Evolutionary conservation across 1,140 invertebrate genomes (phyloP), one percentile per base, ranked within the genome.

Genomic region (Apis laboriosa): DNA sequence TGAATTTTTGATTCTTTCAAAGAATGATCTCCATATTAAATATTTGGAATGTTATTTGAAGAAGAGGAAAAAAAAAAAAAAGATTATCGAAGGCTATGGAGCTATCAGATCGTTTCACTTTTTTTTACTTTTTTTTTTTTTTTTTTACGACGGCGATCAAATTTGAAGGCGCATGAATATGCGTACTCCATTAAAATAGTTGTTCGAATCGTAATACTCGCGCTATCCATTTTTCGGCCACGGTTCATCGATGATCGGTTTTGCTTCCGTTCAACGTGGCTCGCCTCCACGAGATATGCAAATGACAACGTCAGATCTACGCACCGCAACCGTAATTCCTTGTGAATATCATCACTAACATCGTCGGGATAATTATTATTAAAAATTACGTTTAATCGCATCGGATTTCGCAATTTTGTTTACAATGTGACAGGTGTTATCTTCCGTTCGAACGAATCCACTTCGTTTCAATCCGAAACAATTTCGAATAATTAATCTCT

Each of bases 371-470:
- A 34, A 53, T 60, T 13, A 8, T 68, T 34, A 72, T 60, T 63
- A 66, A 67, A 81, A 81, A 67, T 76, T 68, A 49, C 43, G 15
- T 68, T 81, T 81, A 81, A 68, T 61, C 24, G 55, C 43, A 7
- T 7, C 9, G 4, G 5, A 13, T 21, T 15, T 0, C 61, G 11
- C 8, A 7, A 15, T 24, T 24, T 24, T 34, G 63, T 58, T 74
- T 24, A 13, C 53, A 7, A 21, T 11, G 1, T 75, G 71, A 60
- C 73, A 76, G 64, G 64, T 76, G 55, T 77, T 80, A 53, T 8
- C 34, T 8, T 8, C 15, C 5, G 21, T 17, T 17, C 15, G 11
- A 51, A 51, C 49, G n/a, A 51, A 24, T 68, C n/a, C 21, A 2
- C 11, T 11, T 11, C 43, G n/a, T 19, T 49, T 28, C 43, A 4